Evolutionary conservation across 2,113 vertebrate species (phyloP), one percentile per base, ranked within the genome.

Genomic region (Rhea americana): DNA sequence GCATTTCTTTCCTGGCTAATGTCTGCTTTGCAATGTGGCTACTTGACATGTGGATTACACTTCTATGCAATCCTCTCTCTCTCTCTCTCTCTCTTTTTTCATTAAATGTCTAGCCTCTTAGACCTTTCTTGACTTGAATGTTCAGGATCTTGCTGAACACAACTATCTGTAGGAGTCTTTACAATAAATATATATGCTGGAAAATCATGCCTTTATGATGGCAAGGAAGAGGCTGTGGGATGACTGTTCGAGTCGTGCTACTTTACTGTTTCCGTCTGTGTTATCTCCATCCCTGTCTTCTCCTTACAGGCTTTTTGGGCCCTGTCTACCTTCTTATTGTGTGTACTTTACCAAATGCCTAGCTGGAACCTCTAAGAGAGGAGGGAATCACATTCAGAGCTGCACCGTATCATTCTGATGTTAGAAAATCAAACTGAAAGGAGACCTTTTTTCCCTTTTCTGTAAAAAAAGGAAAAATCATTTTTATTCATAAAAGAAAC

Each of bases 401-500:
- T 91, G 35, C 81, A 82, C 75, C 74, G 25, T 90, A 71, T 93
- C 95, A 89, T 95, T 94, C 58, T 8, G 21, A 90, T 87, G 90
- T 78, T 71, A 87, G 77, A 91, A 86, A 93, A 82, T 80, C 71
- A 62, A 82, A 66, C 62, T 91, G 83, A 93, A 95, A 94, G 84
- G 59, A 79, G 66, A 53, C 13, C 15, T 25, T 93, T 93, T 94
- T 94, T 74, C 67, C 26, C 71, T 95, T 85, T 82, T 72, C 43
- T 78, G 4, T 37, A 7, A 50, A 13, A 66, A 55, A 66, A 68
- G n/a, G 67, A 65, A 14, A 59, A 77, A 85, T 93, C 59, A 91
- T 95, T 91, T 94, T 93, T 95, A 93, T 95, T 95, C 87, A 91
- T 93, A 95, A 95, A 97, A 96, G 87, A 73, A 62, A 70, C 92